These are phyloP conservation scores for Neoascia interrupta DNA, from an alignment of 2,888 invertebrate genomes.

Conservation along the genomic window DNA sequence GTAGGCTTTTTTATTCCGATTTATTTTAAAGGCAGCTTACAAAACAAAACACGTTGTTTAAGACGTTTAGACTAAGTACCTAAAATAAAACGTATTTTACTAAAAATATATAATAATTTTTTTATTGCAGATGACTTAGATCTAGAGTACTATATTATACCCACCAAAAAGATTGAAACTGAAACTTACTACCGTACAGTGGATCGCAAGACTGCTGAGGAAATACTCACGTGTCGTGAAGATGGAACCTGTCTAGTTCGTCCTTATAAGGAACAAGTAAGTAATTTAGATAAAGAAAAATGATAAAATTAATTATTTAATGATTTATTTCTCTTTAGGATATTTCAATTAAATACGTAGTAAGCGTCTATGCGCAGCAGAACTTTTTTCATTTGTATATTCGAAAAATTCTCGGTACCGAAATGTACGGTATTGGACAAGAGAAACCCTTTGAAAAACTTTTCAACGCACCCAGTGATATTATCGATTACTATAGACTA, in stretches of 20 bases:
- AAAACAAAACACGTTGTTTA: too few relatives aligned
- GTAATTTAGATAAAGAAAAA: too few relatives aligned
- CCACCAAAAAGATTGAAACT: conserved; percentile 76
- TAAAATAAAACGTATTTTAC: too few relatives aligned
- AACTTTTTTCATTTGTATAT: conserved; percentile 78
- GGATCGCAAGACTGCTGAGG: conserved; percentile 76
- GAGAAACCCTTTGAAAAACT: conserved; percentile 76
- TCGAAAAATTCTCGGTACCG: conserved; percentile 74
- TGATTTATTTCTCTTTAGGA: conserved; percentile 71
- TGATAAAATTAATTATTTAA: not conserved
- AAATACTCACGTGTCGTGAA: conserved; percentile 74
- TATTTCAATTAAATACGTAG: conserved; percentile 77
- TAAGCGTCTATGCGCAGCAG: conserved; percentile 76
- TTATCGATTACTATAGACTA: conserved; percentile 77
- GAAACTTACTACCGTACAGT: conserved; percentile 77
- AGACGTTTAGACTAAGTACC: too few relatives aligned
- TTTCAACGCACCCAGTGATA: conserved; percentile 77
- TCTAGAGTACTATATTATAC: conserved; percentile 75
- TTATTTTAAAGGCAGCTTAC: too few relatives aligned
- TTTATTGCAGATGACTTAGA: conserved; percentile 73
- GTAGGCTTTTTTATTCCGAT: too few relatives aligned
- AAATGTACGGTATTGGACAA: conserved; percentile 77
- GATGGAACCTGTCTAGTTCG: conserved; percentile 78
- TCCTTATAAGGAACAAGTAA: conserved; percentile 77
- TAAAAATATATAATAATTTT: too few relatives aligned